Conservation (phyloP, 2,888 invertebrate genomes). For the Drosophila tanythrix region DNA sequence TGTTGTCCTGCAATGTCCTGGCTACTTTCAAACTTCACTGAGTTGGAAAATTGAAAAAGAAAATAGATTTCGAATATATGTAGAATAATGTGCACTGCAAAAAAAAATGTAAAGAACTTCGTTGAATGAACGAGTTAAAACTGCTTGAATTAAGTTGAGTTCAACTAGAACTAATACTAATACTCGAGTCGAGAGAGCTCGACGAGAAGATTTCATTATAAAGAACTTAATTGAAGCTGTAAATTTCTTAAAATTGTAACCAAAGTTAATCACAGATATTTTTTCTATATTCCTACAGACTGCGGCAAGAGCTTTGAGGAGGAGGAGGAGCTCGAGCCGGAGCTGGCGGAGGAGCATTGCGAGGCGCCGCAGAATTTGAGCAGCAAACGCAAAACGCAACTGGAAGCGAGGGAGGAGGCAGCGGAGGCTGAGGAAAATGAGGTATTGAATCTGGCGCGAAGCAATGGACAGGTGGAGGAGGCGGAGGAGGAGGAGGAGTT, state of each 20-base stretch:
- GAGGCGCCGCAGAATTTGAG: conserved; percentile 77
- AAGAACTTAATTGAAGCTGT: neutral
- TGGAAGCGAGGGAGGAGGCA: conserved; percentile 27
- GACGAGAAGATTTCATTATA: neutral
- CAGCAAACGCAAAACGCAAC: conserved; percentile 70
- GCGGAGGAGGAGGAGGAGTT: conserved; percentile 2
- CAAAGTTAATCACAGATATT: conserved; percentile 21
- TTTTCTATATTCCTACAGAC: conserved; percentile 67
- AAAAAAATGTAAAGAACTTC: neutral
- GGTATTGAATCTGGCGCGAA: conserved; percentile 78
- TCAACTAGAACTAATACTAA: neutral
- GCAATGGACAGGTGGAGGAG: conserved; percentile 28
- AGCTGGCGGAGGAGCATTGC: conserved; percentile 17
- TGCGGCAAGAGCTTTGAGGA: conserved; percentile 76
- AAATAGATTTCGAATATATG: conserved; percentile 47
- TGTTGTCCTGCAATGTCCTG: conserved; percentile 28
- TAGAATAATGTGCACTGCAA: conserved; percentile 19
- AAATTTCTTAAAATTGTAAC: conserved; percentile 30
- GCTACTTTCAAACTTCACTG: conserved; percentile 82
- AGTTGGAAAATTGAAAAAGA: conserved; percentile 84
- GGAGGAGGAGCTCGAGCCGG: conserved; percentile 54
- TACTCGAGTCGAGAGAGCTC: neutral
- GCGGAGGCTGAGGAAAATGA: conserved; percentile 53
- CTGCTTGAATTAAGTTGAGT: neutral
- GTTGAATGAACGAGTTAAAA: neutral